These are phyloP conservation scores for Selenia dentaria DNA, from an alignment of 2,888 invertebrate species.

Conservation along the genomic window DNA sequence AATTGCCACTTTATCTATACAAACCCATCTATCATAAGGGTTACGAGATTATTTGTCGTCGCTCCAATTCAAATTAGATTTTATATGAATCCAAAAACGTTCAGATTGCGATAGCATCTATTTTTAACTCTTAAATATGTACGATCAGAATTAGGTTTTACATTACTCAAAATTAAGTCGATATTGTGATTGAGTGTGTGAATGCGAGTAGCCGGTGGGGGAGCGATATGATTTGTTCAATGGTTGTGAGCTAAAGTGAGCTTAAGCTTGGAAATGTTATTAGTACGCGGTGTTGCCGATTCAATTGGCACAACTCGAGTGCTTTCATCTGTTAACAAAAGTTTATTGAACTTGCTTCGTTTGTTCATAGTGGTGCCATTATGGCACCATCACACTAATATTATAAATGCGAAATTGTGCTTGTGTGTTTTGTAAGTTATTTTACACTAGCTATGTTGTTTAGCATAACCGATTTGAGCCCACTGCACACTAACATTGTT, in stretches of 20 bases:
- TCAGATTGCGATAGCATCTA: not conserved
- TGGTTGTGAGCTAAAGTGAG: conserved; percentile 21
- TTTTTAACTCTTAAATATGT: no score
- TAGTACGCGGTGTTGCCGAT: conserved; percentile 7
- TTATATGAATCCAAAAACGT: not conserved
- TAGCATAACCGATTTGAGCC: no score
- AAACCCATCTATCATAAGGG: conserved; percentile 26
- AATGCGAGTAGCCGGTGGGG: not conserved
- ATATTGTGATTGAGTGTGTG: conserved; percentile 5
- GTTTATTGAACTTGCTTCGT: no score
- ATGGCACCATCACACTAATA: no score
- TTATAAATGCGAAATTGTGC: no score
- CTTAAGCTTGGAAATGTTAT: conserved; percentile 10
- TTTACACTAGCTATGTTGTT: no score
- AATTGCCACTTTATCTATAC: conserved; percentile 30
- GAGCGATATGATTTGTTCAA: conserved; percentile 28
- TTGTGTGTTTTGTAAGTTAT: no score
- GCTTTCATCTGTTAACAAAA: not conserved
- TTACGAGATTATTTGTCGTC: no score
- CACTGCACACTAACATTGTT: no score
- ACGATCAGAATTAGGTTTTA: conserved; percentile 16
- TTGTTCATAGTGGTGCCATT: no score
- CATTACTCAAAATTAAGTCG: conserved; percentile 3
- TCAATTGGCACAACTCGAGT: conserved; percentile 2
- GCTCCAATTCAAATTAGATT: no score